Conservation (phyloP, 1,140 invertebrate genomes). For the Drosophila watanabei region DNA sequence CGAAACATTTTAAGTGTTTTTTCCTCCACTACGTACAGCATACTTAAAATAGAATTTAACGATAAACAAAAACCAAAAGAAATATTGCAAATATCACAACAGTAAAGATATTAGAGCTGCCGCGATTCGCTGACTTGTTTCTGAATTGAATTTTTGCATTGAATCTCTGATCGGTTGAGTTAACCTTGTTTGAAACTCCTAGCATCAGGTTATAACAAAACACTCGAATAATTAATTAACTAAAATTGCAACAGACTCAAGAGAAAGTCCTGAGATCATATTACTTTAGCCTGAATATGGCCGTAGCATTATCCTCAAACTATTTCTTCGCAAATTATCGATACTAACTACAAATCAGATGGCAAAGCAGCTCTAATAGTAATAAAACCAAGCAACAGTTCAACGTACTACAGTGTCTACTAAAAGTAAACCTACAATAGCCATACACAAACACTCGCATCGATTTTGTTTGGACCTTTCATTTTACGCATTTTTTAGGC, state of each 20-base stretch:
- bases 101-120: slow-evolving; percentile 47
- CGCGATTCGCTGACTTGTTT: slow-evolving; percentile 24
- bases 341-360: slow-evolving; percentile 13
- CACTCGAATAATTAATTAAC: neutral
- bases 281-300: neutral
- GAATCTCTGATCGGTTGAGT: neutral
- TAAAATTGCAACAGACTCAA: neutral
- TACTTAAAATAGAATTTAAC: slow-evolving; percentile 77
- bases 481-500: slow-evolving; percentile 63
- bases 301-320: neutral
- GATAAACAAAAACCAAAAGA: slow-evolving; percentile 72
- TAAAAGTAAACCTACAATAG: slow-evolving; percentile 82
- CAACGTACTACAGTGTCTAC: slow-evolving; percentile 81
- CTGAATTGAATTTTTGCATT: neutral
- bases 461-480: slow-evolving; percentile 63
- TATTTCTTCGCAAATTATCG: neutral
- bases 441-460: slow-evolving; percentile 70
- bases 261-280: neutral
- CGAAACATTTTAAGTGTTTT: slow-evolving; percentile 83
- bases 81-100: slow-evolving; percentile 76
- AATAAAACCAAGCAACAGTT: slow-evolving; percentile 69
- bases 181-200: neutral
- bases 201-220: neutral
- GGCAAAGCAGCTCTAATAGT: slow-evolving; percentile 30
- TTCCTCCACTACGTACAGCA: slow-evolving; percentile 83